Conservation (phyloP, 2,797 vertebrate species). For the Bovichtus diacanthus region DNA sequence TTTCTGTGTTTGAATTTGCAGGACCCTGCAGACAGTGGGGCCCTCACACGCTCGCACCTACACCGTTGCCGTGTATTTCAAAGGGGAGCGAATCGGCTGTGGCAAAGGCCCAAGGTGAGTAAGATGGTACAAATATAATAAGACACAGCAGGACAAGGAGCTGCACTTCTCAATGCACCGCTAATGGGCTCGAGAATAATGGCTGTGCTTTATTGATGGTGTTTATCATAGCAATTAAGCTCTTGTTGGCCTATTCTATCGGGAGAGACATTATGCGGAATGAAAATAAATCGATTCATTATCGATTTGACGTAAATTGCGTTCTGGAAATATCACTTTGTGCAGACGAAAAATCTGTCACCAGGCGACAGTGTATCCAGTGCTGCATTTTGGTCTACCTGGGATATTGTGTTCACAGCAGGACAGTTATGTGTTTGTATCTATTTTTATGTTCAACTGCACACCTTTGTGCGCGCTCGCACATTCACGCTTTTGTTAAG, state of each 20-base stretch:
- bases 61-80: slow-evolving; percentile 98
- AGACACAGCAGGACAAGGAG: slow-evolving; percentile 40
- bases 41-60: slow-evolving; percentile 97
- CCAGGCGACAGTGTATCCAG: background rate
- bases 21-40: slow-evolving; percentile 97
- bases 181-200: slow-evolving; percentile 77
- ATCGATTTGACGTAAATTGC: slow-evolving; percentile 73
- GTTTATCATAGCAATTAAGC: slow-evolving; percentile 82
- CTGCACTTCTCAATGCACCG: slow-evolving; percentile 41
- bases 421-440: slow-evolving; percentile 1
- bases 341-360: slow-evolving; percentile 2
- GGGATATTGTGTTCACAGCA: slow-evolving; percentile 11
- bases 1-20: slow-evolving; percentile 69
- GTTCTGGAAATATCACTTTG: slow-evolving; percentile 70
- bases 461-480: slow-evolving; percentile 29
- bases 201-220: slow-evolving; percentile 71
- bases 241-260: slow-evolving; percentile 56
- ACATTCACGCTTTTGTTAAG: slow-evolving; percentile 40
- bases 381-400: background rate
- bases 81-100: slow-evolving; percentile 97
- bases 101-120: slow-evolving; percentile 98
- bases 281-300: slow-evolving; percentile 78
- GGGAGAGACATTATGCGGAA: slow-evolving; percentile 73
- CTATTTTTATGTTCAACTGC: slow-evolving; percentile 2
- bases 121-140: slow-evolving; percentile 34